phyloP scores from a whole-genome alignment of 2,888 invertebrate species.

The Thera obeliscata region DNA sequence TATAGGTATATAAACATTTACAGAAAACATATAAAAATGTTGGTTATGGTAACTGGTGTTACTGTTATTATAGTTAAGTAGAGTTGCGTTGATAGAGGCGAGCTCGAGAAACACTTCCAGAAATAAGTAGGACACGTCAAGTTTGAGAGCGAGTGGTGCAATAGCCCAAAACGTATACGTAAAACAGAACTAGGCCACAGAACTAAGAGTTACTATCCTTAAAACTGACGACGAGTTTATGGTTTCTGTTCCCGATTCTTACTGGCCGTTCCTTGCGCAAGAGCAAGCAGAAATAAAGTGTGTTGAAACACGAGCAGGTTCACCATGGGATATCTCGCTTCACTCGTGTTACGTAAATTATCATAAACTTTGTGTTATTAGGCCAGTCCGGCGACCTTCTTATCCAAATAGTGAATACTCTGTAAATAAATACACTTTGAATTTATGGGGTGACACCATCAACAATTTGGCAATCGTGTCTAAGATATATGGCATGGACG shows the following conservation, averaged over 20 bases:
- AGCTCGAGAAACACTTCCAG: not conserved
- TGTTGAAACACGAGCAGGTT: constrained; percentile 56
- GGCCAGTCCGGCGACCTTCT: constrained; percentile 49
- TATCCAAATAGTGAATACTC: constrained; percentile 30
- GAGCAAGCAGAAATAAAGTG: constrained; percentile 68
- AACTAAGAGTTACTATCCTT: constrained; percentile 47
- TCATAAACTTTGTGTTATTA: constrained; percentile 54
- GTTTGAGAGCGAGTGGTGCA: constrained; percentile 10
- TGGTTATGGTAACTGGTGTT: not conserved
- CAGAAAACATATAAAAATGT: not conserved
- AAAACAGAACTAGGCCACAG: constrained; percentile 40
- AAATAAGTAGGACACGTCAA: constrained; percentile 7
- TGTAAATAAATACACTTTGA: constrained; percentile 7
- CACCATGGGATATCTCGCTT: constrained; percentile 56
- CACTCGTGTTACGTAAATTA: constrained; percentile 60
- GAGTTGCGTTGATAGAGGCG: not conserved
- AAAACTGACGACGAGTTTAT: constrained; percentile 50
- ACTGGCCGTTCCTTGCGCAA: constrained; percentile 66
- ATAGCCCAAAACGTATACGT: constrained; percentile 22
- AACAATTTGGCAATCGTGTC: not conserved
- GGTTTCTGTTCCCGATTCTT: constrained; percentile 48
- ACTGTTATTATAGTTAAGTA: not conserved
- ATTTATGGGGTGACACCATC: constrained; percentile 10
- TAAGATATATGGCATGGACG: not conserved
- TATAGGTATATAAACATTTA: too few relatives aligned